Evolutionary conservation across 2,113 vertebrate genomes (phyloP), one percentile per base, ranked within the genome.

Genomic region (Urocynchramus pylzowi): DNA sequence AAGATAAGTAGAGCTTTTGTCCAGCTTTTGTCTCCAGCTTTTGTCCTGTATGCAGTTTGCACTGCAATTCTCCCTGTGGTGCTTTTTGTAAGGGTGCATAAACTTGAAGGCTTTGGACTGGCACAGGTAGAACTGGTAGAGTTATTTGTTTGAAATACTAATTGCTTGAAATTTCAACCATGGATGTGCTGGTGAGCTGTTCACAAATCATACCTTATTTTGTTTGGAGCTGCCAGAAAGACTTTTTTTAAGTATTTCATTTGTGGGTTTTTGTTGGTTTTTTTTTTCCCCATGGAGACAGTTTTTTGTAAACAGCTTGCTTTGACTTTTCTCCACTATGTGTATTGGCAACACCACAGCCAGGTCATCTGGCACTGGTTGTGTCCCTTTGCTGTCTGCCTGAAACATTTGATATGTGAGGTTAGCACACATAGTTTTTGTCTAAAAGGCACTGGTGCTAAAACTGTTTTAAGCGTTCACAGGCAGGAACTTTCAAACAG

Each of bases 121-220:
- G 59, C 83, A 80, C 35, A 83, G 47, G 47, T 53, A 77, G 53
- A 91, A 63, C 35, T 70, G 37, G 16, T 68, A 77, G 71, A 80
- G 70, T 44, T 90, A 39, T 93, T 95, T 93, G 69, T 85, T 94
- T 94, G 63, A 79, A 88, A 74, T 70, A 75, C 35, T 71, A 93
- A 81, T 78, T 84, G 68, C 64, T 71, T 93, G 79, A 59, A 80
- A 86, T 89, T 92, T 92, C 2, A 21, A 6, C 73, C 31, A 20
- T 35, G 52, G 27, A 9, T 87, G 31, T 74, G 30, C 59, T 80
- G 50, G 19, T 56, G 54, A 93, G 41, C 42, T 85, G 42, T 70
- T 96, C 64, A 92, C 68, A 90, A 77, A 94, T 74, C 35, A 74
- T 37, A 67, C 27, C 31, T 64, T 74, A 31, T 54, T 93, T 93